Base-by-base conservation (phyloP, 2,888 invertebrate species). In the Spicauda simplicius region DNA sequence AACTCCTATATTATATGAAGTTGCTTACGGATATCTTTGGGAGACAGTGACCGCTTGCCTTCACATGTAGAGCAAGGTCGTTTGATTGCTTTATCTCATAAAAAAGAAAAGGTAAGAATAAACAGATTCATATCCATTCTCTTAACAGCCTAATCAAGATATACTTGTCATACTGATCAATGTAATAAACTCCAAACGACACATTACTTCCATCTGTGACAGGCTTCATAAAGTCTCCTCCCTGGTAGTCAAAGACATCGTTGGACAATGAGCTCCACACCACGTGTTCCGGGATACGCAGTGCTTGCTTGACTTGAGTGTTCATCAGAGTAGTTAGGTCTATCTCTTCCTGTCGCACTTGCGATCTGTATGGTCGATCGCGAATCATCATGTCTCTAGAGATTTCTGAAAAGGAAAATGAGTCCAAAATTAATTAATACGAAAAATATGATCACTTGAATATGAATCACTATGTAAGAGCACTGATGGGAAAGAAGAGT, bases 211-310 rank as follows among this genome's bases (percentile, higher is more conserved):
- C 84, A 68, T 95, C 87, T 3, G 95, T 95, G 25, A 96, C 97
- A 0, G 97, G 97, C 80, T 96, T 97, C 97, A 97, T 97, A 78
- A 97, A 97, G 80, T 97, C 97, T 7, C 75, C 94, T 10, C 80
- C 75, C 48, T 96, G 91, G 33, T 86, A 82, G 25, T 80, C 73
- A 78, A 97, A 97, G 0, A 97, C 97, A 0, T 70, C 57, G 6
- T 74, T 68, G 8, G 95, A 94, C 77, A 95, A 95, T 0, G 91
- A 92, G 62, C 95, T 96, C 96, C 97, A 97, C 0, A 80, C 85
- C 2, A 96, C 95, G 60, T 95, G 86, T 0, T 87, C 85, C 0
- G 96, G 95, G 20, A 97, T 95, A 1, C 89, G 86, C 0, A 98
- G 91, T 56, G 95, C 95, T 70, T 93, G 73, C 72, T 94, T 95